phyloP scores from a whole-genome alignment of 2,113 vertebrate species.

The Panurus biarmicus region DNA sequence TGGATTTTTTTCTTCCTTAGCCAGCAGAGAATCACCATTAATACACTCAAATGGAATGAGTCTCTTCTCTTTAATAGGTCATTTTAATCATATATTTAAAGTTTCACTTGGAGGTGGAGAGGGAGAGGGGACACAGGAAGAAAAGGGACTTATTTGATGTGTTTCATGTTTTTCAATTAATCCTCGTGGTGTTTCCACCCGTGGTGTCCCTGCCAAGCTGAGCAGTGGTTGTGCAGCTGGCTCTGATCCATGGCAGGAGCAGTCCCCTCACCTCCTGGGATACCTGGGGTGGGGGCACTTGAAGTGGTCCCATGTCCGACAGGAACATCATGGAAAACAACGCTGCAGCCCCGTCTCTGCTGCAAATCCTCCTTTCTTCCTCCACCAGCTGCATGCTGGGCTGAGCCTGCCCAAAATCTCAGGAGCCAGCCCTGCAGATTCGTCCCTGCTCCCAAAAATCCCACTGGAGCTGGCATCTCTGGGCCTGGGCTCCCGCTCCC shows the following conservation, averaged over 20 bases:
- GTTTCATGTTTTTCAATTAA: not conserved
- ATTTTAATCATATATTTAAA: constrained; percentile 24
- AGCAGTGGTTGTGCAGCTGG: not conserved
- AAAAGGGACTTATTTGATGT: not conserved
- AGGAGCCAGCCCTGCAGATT: not conserved
- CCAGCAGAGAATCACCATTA: not conserved
- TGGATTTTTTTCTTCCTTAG: constrained; percentile 11
- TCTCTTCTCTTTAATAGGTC: constrained; percentile 6
- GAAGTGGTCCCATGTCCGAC: accelerated
- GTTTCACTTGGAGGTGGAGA: not conserved
- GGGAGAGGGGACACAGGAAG: not conserved
- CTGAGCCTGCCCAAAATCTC: not conserved
- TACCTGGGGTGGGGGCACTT: not conserved
- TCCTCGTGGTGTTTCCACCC: accelerated
- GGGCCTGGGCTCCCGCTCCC: not conserved
- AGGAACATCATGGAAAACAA: not conserved
- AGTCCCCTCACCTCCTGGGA: not conserved
- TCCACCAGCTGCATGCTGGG: accelerated
- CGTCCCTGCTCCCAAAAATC: not conserved
- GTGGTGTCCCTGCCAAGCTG: accelerated
- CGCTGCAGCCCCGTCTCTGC: not conserved
- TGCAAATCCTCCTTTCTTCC: not conserved
- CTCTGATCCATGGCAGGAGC: accelerated
- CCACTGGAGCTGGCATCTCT: not conserved
- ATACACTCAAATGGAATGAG: constrained; percentile 13